These are phyloP conservation scores for Melanotaenia boesemani DNA, from an alignment of 2,797 vertebrate genomes.

Conservation along the genomic window DNA sequence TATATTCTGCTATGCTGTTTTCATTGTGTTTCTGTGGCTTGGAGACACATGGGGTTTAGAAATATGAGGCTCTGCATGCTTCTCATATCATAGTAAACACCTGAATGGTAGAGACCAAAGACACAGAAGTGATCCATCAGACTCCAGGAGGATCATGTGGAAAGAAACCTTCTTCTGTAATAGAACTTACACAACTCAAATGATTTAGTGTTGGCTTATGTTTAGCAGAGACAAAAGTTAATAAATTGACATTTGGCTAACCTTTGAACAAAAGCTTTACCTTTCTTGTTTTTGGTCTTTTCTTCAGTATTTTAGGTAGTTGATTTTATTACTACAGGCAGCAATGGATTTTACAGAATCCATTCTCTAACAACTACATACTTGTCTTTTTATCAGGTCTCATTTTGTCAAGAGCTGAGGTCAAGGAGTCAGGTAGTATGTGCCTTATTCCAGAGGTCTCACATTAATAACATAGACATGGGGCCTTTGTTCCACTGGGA, in stretches of 20 bases:
- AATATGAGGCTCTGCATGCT: slow-evolving; percentile 16
- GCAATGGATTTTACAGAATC: slow-evolving; percentile 19
- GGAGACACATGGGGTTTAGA: slow-evolving; percentile 46
- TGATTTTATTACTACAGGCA: slow-evolving; percentile 29
- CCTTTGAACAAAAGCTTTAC: slow-evolving; percentile 43
- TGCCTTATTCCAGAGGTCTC: slow-evolving; percentile 25
- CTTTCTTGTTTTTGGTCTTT: slow-evolving; percentile 4
- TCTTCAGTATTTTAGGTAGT: slow-evolving; percentile 25
- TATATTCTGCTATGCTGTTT: slow-evolving; percentile 39
- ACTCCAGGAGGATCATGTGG: slow-evolving; percentile 22
- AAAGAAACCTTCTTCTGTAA: slow-evolving; percentile 28
- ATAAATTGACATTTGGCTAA: slow-evolving; percentile 54
- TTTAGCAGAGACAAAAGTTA: slow-evolving; percentile 42
- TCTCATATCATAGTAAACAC: slow-evolving; percentile 60
- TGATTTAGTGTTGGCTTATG: slow-evolving; percentile 34
- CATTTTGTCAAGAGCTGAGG: slow-evolving; percentile 26
- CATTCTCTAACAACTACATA: slow-evolving; percentile 13
- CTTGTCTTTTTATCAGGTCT: slow-evolving; percentile 23
- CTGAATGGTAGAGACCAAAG: slow-evolving; percentile 39
- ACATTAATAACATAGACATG: slow-evolving; percentile 13
- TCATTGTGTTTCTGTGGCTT: slow-evolving; percentile 48
- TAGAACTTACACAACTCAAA: slow-evolving; percentile 24
- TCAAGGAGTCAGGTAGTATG: slow-evolving; percentile 24
- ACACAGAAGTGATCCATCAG: slow-evolving; percentile 48
- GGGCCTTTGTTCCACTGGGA: slow-evolving; percentile 42